phyloP scores from a whole-genome alignment of 92 coral and sea anemone species.

The Scolanthus callimorphus region DNA sequence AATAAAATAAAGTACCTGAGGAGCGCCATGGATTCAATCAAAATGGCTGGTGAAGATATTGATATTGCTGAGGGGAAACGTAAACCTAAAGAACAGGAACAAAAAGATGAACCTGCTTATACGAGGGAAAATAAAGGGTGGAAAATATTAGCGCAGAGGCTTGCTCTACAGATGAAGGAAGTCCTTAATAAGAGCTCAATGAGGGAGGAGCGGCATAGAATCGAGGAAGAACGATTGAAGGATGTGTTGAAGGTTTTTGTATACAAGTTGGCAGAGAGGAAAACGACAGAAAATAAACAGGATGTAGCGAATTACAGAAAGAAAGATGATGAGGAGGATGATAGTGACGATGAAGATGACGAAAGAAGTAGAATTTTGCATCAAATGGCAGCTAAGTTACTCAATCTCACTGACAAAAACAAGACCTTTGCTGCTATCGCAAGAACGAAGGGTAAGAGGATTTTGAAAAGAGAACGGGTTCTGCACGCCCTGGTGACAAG shows the following conservation, averaged over 20 bases:
- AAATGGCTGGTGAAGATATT: constrained; percentile 18
- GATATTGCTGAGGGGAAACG: constrained; percentile 27
- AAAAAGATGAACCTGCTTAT: constrained; percentile 9
- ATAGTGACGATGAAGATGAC: constrained; percentile 34
- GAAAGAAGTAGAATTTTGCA: constrained; percentile 30
- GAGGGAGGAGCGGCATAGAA: constrained; percentile 25
- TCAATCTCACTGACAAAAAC: constrained; percentile 18
- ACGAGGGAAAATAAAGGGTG: constrained; percentile 17
- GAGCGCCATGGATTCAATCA: constrained; percentile 8
- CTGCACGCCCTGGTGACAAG: constrained; percentile 21
- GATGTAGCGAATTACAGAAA: constrained; percentile 2
- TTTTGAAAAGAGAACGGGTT: constrained; percentile 1
- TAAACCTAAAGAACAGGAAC: constrained; percentile 3
- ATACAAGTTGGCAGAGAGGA: constrained; percentile 4
- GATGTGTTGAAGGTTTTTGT: constrained; percentile 20
- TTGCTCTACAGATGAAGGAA: constrained; percentile 30
- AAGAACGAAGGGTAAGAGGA: constrained; percentile 8
- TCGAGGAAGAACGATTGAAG: constrained; percentile 29
- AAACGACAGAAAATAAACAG: not conserved
- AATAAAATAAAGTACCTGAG: constrained; percentile 5
- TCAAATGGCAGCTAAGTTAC: constrained; percentile 26
- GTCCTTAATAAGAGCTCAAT: constrained; percentile 35
- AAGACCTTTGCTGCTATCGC: not conserved
- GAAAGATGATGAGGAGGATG: constrained; percentile 23
- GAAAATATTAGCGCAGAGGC: constrained; percentile 36